Conservation (phyloP, 2,113 vertebrate species). For the Todiramphus saurophagus region DNA sequence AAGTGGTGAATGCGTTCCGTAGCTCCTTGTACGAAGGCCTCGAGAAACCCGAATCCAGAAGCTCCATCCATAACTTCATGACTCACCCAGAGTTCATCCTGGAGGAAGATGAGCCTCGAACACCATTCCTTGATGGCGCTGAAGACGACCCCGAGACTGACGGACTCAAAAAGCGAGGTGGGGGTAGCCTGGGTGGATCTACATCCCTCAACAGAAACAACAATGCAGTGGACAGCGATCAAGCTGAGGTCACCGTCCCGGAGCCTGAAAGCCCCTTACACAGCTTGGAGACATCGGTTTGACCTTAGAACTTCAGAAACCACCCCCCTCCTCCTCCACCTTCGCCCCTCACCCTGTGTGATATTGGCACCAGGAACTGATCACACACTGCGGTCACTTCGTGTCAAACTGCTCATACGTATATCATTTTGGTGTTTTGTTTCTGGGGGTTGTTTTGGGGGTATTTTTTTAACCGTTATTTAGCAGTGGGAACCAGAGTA, state of each 20-base stretch:
- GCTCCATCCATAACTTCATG: constrained; percentile 98
- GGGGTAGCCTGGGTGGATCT: constrained; percentile 21
- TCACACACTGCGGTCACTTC: constrained; percentile 36
- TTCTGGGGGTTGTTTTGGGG: not conserved
- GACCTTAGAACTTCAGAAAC: constrained; percentile 51
- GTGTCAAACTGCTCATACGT: constrained; percentile 62
- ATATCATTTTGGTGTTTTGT: not conserved
- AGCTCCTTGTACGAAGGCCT: constrained; percentile 89
- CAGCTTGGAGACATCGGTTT: constrained; percentile 81
- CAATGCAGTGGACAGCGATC: constrained; percentile 73
- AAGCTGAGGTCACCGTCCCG: constrained; percentile 55
- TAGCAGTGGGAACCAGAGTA: constrained; percentile 56
- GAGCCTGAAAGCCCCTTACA: constrained; percentile 71
- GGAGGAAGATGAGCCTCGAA: constrained; percentile 85
- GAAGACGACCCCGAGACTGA: constrained; percentile 77
- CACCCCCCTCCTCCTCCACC: not conserved
- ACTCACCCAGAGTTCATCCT: constrained; percentile 90
- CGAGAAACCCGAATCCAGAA: constrained; percentile 88
- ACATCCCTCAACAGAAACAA: constrained; percentile 74
- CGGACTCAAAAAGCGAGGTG: constrained; percentile 50
- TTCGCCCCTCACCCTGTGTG: constrained; percentile 16
- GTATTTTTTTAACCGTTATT: not conserved
- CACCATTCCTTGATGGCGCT: constrained; percentile 78
- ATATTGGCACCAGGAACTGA: constrained; percentile 41
- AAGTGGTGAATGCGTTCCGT: constrained; percentile 97